Conservation (phyloP, 2,888 invertebrate genomes). For the Epinotia brunnichana region DNA sequence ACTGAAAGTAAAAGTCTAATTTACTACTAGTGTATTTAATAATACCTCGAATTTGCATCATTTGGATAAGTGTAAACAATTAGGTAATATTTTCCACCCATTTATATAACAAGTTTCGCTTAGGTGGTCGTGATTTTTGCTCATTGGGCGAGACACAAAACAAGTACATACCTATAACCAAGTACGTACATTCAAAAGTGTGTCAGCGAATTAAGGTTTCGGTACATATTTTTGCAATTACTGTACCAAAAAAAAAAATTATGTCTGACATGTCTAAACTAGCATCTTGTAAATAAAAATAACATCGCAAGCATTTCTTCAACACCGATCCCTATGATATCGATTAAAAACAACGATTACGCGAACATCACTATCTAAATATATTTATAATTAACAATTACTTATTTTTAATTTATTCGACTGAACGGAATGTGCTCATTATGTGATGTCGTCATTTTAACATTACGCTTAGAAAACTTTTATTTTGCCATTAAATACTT, state of each 20-base stretch:
- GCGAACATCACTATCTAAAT: slow-evolving; percentile 60
- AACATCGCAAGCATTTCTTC: slow-evolving; percentile 32
- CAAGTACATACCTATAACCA: too few relatives aligned
- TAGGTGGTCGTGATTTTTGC: too few relatives aligned
- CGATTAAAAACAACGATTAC: slow-evolving; percentile 54
- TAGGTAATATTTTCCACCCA: too few relatives aligned
- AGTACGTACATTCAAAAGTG: too few relatives aligned
- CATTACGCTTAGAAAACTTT: slow-evolving; percentile 56
- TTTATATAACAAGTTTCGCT: too few relatives aligned
- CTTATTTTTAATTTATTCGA: slow-evolving; percentile 62
- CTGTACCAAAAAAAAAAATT: neutral
- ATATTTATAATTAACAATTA: slow-evolving; percentile 64
- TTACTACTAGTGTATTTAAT: too few relatives aligned
- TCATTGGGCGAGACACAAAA: too few relatives aligned
- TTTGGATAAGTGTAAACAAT: too few relatives aligned
- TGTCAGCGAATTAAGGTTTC: too few relatives aligned
- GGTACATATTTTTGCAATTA: too few relatives aligned
- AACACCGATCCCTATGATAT: slow-evolving; percentile 39
- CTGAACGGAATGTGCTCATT: slow-evolving; percentile 81
- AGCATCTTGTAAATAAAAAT: slow-evolving; percentile 5
- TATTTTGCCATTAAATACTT: slow-evolving; percentile 67
- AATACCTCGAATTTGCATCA: too few relatives aligned
- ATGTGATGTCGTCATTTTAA: slow-evolving; percentile 71
- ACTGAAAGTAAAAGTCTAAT: neutral
- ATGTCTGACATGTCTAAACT: slow-evolving; percentile 1